Base-by-base conservation (phyloP, 1,140 invertebrate genomes). In the Galleria mellonella region DNA sequence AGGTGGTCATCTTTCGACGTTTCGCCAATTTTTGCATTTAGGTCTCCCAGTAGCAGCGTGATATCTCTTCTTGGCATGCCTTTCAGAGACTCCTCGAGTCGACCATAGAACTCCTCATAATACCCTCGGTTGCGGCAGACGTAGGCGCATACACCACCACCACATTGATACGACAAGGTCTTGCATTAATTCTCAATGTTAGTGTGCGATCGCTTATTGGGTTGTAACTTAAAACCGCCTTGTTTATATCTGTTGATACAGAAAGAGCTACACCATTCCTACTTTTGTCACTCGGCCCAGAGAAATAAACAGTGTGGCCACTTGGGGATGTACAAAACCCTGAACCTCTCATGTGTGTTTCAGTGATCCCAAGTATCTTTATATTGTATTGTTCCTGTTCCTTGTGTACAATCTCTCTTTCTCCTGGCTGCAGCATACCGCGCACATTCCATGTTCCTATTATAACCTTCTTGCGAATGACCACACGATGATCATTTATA, bases 371-470 rank as follows among this genome's bases (percentile, higher is more conserved):
- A 9, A 51, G 27, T 5, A 50, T 15, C 6, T 37, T 5, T 1
- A 53, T 4, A 7, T 43, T 32, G 14, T 53, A 43, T n/a, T 40
- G 27, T 1, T 35, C 0, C 43, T 44, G 47, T 39, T 54, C 56
- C n/a, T 38, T 32, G 23, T 53, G 46, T 13, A 53, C 32, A 8
- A 45, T 58, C n/a, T 29, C 0, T 9, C 51, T 9, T 38, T 54
- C 51, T 14, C 50, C 46, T 28, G 44, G 47, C 39, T 54, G 41
- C 8, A 39, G 42, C 0, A 60, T 30, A 7, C 55, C 39, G 6
- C 55, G 47, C 7, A 53, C 43, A 42, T 59, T 59, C 55, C 43
- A 59, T 1, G 48, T 60, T 30, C 41, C 47, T n/a, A n/a, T n/a
- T n/a, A n/a, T n/a, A n/a, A n/a, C n/a, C n/a, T n/a, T n/a, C n/a